Conservation (phyloP, 2,888 invertebrate genomes). For the Caenorhabditis uteleia region DNA sequence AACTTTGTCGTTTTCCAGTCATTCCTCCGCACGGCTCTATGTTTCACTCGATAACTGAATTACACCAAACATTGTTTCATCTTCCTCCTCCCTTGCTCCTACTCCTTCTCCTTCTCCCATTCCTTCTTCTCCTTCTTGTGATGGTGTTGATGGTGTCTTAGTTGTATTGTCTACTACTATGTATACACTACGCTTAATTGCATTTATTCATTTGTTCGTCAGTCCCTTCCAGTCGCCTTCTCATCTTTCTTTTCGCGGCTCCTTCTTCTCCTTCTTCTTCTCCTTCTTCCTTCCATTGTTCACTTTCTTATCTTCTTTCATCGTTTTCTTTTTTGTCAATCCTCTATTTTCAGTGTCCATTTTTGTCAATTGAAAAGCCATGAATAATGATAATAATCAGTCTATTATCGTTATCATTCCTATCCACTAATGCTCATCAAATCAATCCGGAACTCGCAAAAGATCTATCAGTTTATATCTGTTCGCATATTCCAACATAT, state of each 20-base stretch:
- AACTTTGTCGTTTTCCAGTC: too few species aligned
- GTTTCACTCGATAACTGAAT: too few species aligned
- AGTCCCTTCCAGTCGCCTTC: slow-evolving; percentile 7
- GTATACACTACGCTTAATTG: slow-evolving; percentile 36
- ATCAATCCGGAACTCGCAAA: slow-evolving; percentile 33
- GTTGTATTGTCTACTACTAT: too few species aligned
- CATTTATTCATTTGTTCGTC: slow-evolving; percentile 41
- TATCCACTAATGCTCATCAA: slow-evolving; percentile 1
- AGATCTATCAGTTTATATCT: slow-evolving; percentile 33
- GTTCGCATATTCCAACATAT: slow-evolving; percentile 31
- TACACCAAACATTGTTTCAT: slow-evolving; percentile 33
- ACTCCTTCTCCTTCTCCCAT: slow-evolving; percentile 23
- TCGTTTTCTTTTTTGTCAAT: slow-evolving; percentile 5
- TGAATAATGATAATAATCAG: background rate
- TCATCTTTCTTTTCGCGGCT: background rate
- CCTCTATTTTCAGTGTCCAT: slow-evolving; percentile 4
- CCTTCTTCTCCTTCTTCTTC: too few species aligned
- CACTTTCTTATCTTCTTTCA: too few species aligned
- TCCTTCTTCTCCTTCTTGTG: slow-evolving; percentile 5
- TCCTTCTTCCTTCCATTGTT: too few species aligned
- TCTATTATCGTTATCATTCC: background rate
- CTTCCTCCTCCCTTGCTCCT: slow-evolving; percentile 6
- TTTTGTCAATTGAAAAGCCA: background rate
- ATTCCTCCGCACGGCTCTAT: too few species aligned
- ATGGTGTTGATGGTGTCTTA: too few species aligned